Evolutionary conservation across 1,140 invertebrate genomes (phyloP), one percentile per base, ranked within the genome.

Genomic region (Penaeus japonicus): DNA sequence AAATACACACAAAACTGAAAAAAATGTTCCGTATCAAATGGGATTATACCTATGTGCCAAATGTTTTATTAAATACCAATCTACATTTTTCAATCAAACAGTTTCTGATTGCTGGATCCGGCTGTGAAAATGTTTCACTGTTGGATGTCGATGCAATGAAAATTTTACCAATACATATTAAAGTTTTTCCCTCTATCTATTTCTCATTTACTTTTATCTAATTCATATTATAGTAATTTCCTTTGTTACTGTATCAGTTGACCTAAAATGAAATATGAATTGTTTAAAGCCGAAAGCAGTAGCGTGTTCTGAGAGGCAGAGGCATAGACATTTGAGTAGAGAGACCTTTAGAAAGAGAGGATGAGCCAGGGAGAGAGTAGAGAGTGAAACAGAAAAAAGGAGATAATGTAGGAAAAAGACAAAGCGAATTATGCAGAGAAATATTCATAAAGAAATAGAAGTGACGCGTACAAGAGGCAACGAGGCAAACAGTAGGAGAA

Each of bases 41-140:
- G 85, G 85, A 87, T 87, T 87, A 87, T 81, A 75, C n/a, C 59
- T 47, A 87, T 75, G 85, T 87, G 85, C 73, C 85, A 87, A 87
- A 87, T 87, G 85, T 87, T 87, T 87, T 87, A 87, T 87, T 87
- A 87, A 87, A 87, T 82, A 87, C 85, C 85, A 87, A 87, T 87
- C 79, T 87, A 87, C 85, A 87, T 87, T 87, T 87, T 87, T 87
- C 85, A 87, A 87, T 87, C 85, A 87, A 87, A 82, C 85, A 73
- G 78, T 82, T 77, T 87, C 78, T 87, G 85, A 87, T 87, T 87
- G 85, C 30, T 78, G 24, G 78, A 30, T 27, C 57, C 30, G 47
- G 59, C 70, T 73, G 70, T 27, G 70, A 73, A 73, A 73, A 30
- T 32, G 70, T 73, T 73, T 73, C 70, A 73, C 70, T 73, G 27